These are phyloP conservation scores for Sinocyclocheilus anshuiensis DNA, from an alignment of 2,113 vertebrate species.

Conservation along the genomic window DNA sequence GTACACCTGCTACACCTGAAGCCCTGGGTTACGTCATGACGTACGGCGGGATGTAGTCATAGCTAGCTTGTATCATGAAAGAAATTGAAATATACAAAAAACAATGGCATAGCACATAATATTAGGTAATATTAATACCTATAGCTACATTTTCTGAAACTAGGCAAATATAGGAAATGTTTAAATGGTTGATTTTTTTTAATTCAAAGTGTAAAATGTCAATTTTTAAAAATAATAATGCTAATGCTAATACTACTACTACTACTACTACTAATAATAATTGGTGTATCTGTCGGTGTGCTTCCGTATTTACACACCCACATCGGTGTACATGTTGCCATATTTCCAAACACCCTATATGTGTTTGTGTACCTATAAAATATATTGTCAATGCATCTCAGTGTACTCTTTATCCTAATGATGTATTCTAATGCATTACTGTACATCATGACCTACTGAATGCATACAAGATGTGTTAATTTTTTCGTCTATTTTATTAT, in stretches of 20 bases:
- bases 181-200: neutral
- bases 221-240: neutral
- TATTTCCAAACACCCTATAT: neutral
- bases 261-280: neutral
- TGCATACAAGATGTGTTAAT: neutral
- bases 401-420: neutral
- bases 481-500: neutral
- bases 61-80: neutral
- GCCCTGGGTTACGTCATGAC: neutral
- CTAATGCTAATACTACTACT: too few species aligned
- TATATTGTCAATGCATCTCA: neutral
- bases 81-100: neutral
- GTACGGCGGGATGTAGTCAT: neutral
- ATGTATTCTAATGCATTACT: neutral
- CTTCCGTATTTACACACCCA: slow-evolving; percentile 83
- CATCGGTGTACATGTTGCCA: slow-evolving; percentile 43
- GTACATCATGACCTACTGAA: neutral
- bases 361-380: neutral
- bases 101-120: neutral
- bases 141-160: neutral
- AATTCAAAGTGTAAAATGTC: neutral
- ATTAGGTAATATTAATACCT: neutral
- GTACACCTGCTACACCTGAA: neutral
- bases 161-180: neutral
- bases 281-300: slow-evolving; percentile 39